phyloP scores from a whole-genome alignment of 2,888 invertebrate genomes.

The Pemphredon lugubris region DNA sequence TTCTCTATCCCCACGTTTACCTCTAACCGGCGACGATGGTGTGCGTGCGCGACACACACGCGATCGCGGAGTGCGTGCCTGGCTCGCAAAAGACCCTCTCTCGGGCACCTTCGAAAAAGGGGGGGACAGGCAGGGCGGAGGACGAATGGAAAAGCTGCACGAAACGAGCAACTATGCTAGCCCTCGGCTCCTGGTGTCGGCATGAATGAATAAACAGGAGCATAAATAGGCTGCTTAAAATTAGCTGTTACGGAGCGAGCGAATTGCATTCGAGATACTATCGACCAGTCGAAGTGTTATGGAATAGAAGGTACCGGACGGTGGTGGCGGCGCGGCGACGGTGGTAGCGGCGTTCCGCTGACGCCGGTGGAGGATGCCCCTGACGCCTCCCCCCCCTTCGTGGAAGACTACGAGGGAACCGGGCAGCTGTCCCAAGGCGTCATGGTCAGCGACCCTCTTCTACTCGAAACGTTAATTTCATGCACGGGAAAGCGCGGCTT shows the following conservation, averaged over 20 bases:
- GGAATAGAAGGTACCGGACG: conserved; percentile 48
- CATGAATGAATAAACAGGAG: conserved; percentile 73
- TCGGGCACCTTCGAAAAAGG: conserved; percentile 56
- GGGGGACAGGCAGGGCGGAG: conserved; percentile 41
- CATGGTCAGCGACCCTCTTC: conserved; percentile 61
- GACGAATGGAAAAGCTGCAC: conserved; percentile 66
- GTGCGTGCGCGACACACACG: too few species aligned
- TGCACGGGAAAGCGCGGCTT: conserved; percentile 29
- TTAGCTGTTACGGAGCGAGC: conserved; percentile 71
- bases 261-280: conserved; percentile 72
- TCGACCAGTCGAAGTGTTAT: conserved; percentile 58
- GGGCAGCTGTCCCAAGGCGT: conserved; percentile 67
- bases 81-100: too few species aligned
- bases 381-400: conserved; percentile 32
- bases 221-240: conserved; percentile 72
- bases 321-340: conserved; percentile 38
- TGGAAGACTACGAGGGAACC: conserved; percentile 37
- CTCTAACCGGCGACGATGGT: too few species aligned
- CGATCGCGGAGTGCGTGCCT: too few species aligned
- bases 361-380: conserved; percentile 29
- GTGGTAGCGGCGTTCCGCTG: conserved; percentile 2
- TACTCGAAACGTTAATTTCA: conserved; percentile 15
- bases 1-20: too few species aligned
- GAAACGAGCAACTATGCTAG: conserved; percentile 64
- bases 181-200: conserved; percentile 63